Percentiles rank a stretch among this genome's conserved stretches.
phyloP scores from a whole-genome alignment of 2,797 vertebrate species.

The Okamejei kenojei region DNA sequence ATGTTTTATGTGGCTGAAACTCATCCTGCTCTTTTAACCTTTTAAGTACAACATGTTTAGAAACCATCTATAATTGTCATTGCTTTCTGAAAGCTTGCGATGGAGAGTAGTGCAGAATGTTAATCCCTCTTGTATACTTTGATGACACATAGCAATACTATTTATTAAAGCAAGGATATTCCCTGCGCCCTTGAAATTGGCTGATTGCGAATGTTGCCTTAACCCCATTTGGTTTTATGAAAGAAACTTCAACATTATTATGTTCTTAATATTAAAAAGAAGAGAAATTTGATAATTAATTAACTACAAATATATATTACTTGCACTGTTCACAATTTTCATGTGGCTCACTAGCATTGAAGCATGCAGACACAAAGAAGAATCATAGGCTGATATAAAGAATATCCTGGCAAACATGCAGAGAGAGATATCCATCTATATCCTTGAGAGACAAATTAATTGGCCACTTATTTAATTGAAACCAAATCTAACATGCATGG shows the following conservation, averaged over 20 bases:
- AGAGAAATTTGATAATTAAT: too few relatives aligned
- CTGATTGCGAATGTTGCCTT: neutral
- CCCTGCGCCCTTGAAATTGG: neutral
- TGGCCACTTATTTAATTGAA: neutral
- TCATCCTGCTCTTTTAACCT: slow-evolving; percentile 8
- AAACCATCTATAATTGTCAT: slow-evolving; percentile 29
- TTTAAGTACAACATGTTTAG: slow-evolving; percentile 13
- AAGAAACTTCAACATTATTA: neutral
- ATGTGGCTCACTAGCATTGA: neutral
- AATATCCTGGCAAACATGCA: neutral
- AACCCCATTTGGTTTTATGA: neutral
- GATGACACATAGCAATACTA: neutral
- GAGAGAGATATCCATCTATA: neutral
- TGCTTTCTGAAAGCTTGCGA: neutral
- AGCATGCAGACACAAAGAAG: neutral
- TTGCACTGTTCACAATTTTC: neutral
- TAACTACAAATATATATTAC: neutral
- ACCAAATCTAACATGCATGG: neutral
- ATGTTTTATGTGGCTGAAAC: neutral
- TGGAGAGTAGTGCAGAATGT: neutral
- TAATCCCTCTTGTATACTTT: neutral
- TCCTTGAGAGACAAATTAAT: neutral
- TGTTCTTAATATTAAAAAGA: neutral
- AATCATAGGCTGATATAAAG: neutral
- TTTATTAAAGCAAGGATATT: neutral